These are phyloP conservation scores for Drosophila aff. DNA, from an alignment of 1,140 invertebrate genomes.

Conservation along the genomic window DNA sequence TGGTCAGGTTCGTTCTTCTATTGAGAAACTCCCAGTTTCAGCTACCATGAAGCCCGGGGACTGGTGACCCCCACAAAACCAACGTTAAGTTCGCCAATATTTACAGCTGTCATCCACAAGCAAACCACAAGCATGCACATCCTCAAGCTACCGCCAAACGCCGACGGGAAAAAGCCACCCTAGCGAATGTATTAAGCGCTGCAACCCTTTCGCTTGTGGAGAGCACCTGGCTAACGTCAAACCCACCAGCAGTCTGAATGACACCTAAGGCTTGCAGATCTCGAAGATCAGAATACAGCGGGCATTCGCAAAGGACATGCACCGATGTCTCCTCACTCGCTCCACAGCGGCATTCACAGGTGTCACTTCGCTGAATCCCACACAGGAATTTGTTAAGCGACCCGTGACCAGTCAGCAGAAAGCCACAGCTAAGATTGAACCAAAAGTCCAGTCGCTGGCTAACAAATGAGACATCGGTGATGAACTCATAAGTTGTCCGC, in stretches of 20 bases:
- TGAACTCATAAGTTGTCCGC: neutral
- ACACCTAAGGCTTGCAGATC: conserved; percentile 1
- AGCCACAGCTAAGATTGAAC: conserved; percentile 15
- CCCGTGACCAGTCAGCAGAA: neutral
- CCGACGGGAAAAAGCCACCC: conserved; percentile 16
- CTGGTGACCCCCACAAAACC: neutral
- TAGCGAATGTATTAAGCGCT: neutral
- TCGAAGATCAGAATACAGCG: conserved; percentile 12
- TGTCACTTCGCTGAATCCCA: conserved; percentile 5
- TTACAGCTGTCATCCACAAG: no score
- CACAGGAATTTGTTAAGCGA: neutral
- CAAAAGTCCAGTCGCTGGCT: conserved; percentile 18
- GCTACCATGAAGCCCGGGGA: neutral
- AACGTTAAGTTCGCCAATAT: neutral
- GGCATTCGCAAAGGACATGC: conserved; percentile 34
- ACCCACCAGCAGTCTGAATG: neutral
- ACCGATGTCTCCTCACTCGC: conserved; percentile 5
- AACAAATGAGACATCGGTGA: neutral
- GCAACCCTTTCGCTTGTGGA: conserved; percentile 11
- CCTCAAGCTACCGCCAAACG: neutral
- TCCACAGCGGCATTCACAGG: conserved; percentile 18
- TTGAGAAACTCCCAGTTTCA: neutral
- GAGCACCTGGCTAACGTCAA: conserved; percentile 20
- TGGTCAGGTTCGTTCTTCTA: neutral
- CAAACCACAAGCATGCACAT: no score